phyloP scores from a whole-genome alignment of 1,140 invertebrate species.

The Drosophila sturtevanti region DNA sequence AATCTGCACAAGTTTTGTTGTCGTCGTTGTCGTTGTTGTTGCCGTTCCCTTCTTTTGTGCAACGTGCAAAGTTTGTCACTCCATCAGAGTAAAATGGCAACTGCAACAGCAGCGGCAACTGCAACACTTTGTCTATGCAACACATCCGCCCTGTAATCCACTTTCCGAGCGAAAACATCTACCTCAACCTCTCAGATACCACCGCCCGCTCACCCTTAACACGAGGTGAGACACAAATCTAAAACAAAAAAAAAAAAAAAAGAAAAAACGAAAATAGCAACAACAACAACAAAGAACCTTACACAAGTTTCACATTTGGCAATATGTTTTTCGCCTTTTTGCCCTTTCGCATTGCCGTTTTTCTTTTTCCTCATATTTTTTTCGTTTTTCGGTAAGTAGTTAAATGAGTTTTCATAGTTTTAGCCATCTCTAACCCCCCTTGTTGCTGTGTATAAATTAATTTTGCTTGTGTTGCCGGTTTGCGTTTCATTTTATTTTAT shows the following conservation, averaged over 20 bases:
- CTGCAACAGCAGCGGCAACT: conserved; percentile 27
- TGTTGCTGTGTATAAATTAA: conserved; percentile 44
- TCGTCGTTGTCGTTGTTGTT: background rate
- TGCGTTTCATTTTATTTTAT: conserved; percentile 22
- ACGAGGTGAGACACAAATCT: conserved; percentile 22
- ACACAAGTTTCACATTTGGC: conserved; percentile 77
- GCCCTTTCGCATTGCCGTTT: conserved; percentile 3
- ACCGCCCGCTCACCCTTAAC: conserved; percentile 5
- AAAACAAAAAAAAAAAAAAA: conserved; percentile 2
- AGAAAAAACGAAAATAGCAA: too few relatives aligned
- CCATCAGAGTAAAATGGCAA: conserved; percentile 63
- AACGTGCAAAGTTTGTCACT: conserved; percentile 77
- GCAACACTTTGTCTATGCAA: conserved; percentile 52
- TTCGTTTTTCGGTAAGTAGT: conserved; percentile 50
- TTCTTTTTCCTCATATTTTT: conserved; percentile 1
- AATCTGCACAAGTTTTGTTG: conserved; percentile 67
- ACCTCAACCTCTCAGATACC: conserved; percentile 15
- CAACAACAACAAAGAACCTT: too few relatives aligned
- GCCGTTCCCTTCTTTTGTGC: conserved; percentile 56
- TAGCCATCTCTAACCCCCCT: conserved; percentile 32
- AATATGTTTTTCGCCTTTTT: conserved; percentile 64
- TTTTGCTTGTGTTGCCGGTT: conserved; percentile 29
- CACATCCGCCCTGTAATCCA: conserved; percentile 56
- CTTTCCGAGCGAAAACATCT: conserved; percentile 24
- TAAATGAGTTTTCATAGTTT: conserved; percentile 79